A percentile compares a stretch with the other conserved stretches of the same genome.
Conservation (phyloP, 1,140 invertebrate genomes). For the Carcinoscorpius rotundicauda region DNA sequence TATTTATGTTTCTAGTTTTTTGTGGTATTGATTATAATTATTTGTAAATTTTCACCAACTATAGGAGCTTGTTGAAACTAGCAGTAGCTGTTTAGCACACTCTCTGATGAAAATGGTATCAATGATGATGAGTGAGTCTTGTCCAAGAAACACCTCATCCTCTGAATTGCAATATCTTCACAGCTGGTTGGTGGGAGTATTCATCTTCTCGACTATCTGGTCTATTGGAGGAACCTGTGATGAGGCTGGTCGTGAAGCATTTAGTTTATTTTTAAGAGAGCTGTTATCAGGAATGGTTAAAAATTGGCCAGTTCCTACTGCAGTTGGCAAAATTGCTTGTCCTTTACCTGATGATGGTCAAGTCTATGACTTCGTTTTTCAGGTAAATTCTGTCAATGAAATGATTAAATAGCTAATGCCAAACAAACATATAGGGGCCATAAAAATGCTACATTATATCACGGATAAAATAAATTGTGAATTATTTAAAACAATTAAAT, state of each 20-base stretch:
- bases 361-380: conserved; percentile 67
- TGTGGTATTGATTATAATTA: no score
- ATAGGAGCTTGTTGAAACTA: conserved; percentile 30
- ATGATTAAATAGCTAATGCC: no score
- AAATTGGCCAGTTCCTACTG: conserved; percentile 48
- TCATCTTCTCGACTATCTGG: conserved; percentile 66
- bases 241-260: conserved; percentile 52
- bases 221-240: conserved; percentile 65
- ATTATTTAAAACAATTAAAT: no score
- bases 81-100: conserved; percentile 29
- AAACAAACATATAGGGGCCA: no score
- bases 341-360: conserved; percentile 53
- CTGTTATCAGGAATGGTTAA: conserved; percentile 40
- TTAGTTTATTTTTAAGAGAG: conserved; percentile 52
- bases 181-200: conserved; percentile 59
- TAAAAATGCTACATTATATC: no score
- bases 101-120: conserved; percentile 34
- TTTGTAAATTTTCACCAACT: background rate
- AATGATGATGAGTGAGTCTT: conserved; percentile 30
- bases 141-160: conserved; percentile 11
- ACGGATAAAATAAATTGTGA: conserved; percentile 9
- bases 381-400: conserved; percentile 25
- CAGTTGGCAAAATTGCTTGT: conserved; percentile 48
- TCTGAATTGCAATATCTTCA: conserved; percentile 46
- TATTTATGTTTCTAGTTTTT: no score